These are phyloP conservation scores for Metopolophium dirhodum DNA, from an alignment of 1,140 invertebrate genomes.

Conservation along the genomic window DNA sequence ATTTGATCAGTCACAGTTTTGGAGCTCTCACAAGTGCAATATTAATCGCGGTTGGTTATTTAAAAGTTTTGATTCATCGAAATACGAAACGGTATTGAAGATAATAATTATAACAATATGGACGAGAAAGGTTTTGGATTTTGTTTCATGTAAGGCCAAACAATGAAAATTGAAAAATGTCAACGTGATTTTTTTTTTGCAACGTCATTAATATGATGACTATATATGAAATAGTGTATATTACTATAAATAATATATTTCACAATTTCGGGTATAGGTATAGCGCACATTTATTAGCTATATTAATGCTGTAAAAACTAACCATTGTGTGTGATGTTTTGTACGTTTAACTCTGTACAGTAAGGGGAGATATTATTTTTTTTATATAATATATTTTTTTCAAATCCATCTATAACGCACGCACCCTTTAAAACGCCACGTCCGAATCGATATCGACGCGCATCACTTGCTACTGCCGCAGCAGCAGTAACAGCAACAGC, in stretches of 20 bases:
- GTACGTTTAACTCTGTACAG: neutral
- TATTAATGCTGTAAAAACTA: neutral
- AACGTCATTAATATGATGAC: neutral
- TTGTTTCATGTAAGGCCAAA: neutral
- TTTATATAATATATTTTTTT: constrained; percentile 7
- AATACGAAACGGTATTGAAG: neutral
- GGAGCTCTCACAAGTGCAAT: neutral
- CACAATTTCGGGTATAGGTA: neutral
- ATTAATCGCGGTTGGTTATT: neutral
- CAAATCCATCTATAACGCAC: neutral
- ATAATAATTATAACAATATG: constrained; percentile 2
- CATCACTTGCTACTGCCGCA: constrained; percentile 27
- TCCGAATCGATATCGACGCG: constrained; percentile 44
- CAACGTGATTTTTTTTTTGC: neutral
- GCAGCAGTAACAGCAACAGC: neutral
- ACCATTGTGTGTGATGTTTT: neutral
- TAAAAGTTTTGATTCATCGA: neutral
- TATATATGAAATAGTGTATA: no score
- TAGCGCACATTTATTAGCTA: neutral
- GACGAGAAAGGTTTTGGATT: neutral
- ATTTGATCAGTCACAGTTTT: neutral
- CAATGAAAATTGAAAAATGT: neutral
- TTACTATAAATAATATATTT: neutral
- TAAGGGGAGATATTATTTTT: neutral
- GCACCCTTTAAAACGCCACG: constrained; percentile 39